Conservation (phyloP, 2,113 vertebrate genomes). For the Helogale parvula region DNA sequence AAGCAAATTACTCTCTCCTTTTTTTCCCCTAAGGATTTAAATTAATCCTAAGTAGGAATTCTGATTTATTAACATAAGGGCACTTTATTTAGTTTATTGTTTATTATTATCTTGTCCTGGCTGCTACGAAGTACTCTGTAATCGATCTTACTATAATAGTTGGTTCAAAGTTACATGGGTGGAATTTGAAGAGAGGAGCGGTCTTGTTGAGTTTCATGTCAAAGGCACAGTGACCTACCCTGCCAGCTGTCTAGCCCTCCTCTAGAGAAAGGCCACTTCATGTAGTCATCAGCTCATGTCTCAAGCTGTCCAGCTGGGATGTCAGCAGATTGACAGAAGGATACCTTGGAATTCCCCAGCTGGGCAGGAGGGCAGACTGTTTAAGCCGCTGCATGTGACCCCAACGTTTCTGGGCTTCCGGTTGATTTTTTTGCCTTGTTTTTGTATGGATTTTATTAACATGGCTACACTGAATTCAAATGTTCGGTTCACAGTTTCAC, state of each 20-base stretch:
- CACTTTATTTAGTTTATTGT: background rate
- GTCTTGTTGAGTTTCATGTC: background rate
- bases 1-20: background rate
- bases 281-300: background rate
- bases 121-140: background rate
- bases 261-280: background rate
- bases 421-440: background rate
- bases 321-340: background rate
- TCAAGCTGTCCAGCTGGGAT: background rate
- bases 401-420: background rate
- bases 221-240: background rate
- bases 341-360: background rate
- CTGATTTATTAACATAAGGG: background rate
- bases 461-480: background rate
- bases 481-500: background rate
- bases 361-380: background rate
- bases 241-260: background rate
- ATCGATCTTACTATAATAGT: background rate
- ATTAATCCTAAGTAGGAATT: background rate
- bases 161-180: background rate
- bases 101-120: background rate
- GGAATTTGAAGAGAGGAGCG: background rate
- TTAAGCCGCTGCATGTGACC: background rate
- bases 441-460: background rate
- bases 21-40: background rate